Conservation (phyloP, 2,888 invertebrate species). For the Cheilosia impressa region DNA sequence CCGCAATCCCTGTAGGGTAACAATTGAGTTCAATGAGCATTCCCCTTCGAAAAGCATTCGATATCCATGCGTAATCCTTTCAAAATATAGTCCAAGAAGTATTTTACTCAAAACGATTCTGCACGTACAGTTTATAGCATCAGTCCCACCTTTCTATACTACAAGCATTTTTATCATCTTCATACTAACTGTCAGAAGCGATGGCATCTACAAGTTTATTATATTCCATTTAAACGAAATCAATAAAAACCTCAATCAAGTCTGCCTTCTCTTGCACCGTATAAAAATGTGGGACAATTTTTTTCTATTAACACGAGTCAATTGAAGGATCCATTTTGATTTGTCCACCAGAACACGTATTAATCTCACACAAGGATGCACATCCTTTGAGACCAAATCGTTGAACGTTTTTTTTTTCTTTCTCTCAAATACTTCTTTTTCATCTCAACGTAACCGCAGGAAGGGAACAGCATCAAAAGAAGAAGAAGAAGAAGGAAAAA, state of each 20-base stretch:
- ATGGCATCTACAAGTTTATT: too few relatives aligned
- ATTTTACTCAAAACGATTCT: too few relatives aligned
- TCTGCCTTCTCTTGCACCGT: not conserved
- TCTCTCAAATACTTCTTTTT: constrained; percentile 8
- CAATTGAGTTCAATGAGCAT: too few relatives aligned
- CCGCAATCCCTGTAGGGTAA: too few relatives aligned
- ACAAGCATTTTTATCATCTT: too few relatives aligned
- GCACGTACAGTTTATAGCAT: too few relatives aligned
- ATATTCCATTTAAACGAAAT: too few relatives aligned
- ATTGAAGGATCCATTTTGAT: constrained; percentile 44
- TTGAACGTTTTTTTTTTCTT: not conserved
- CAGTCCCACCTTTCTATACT: too few relatives aligned
- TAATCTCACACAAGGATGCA: constrained; percentile 35
- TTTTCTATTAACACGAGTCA: constrained; percentile 28
- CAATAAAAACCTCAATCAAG: not conserved
- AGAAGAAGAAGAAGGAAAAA: constrained; percentile 19
- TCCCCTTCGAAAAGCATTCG: too few relatives aligned
- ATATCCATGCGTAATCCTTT: too few relatives aligned
- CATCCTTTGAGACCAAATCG: constrained; percentile 35
- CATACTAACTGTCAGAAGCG: too few relatives aligned
- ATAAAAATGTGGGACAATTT: not conserved
- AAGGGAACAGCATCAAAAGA: not conserved
- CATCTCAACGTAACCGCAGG: constrained; percentile 12
- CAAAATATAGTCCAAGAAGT: too few relatives aligned
- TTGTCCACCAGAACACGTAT: constrained; percentile 33